Evolutionary conservation across 2,797 vertebrate species (phyloP), one percentile per base, ranked within the genome.

Genomic region (Chelidonichthys spinosus): DNA sequence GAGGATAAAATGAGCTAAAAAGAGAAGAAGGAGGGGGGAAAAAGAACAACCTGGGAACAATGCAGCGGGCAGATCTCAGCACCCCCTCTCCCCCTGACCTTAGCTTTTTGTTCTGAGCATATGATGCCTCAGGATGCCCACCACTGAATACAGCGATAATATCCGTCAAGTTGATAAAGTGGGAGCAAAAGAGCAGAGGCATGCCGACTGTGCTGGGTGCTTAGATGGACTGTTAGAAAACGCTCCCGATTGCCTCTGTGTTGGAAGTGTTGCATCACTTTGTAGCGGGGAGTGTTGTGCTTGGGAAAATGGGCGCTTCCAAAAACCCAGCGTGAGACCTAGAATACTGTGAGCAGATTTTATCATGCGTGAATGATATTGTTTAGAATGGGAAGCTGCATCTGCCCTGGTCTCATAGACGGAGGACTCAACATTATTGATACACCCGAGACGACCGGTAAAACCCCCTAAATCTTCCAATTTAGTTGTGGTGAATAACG

Each of bases 231-330:
- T 76, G 85, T 83, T 85, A 78, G 83, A 87, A 90, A 39, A 87
- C 54, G 64, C 76, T 18, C 87, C 32, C 55, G 90, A 92, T 95
- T 95, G 93, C 94, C 92, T 91, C 88, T 91, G 84, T 75, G 79
- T 88, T 88, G 81, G 89, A 93, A 86, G 87, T 83, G 90, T 95
- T 95, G 93, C 94, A 94, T 95, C 95, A 95, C 92, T 79, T 86
- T 82, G 77, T 76, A 78, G 82, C 68, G 18, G 56, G 63, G 85
- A 83, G 91, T 85, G 87, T 86, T 87, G 87, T 89, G 90, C 90
- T 91, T 93, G 90, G 92, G 92, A 92, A 93, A 93, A 83, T 65
- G 88, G 89, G 87, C 46, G 82, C 88, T 91, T 90, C 89, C 90
- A 89, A 90, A 91, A 91, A 80, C 90, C 84, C 90, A 91, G 90